Conservation (phyloP, 2,797 vertebrate species). For the Crocidura indochinensis region DNA sequence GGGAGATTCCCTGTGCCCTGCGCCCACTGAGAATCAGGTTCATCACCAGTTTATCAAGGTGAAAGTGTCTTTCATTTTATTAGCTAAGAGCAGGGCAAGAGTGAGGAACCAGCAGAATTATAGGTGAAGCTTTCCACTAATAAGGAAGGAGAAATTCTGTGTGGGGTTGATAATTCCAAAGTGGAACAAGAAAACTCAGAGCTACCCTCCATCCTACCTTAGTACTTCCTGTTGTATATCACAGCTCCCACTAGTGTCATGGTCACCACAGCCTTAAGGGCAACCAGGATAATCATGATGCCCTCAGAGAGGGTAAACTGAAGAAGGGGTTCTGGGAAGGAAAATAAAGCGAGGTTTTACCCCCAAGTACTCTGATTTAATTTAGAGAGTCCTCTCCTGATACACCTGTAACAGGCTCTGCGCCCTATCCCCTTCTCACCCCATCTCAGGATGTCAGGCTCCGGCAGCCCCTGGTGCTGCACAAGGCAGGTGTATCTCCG, state of each 20-base stretch:
- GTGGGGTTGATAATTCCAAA: too few species aligned
- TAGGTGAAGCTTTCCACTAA: too few species aligned
- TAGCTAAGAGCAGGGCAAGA: background rate
- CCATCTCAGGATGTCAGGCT: slow-evolving; percentile 6
- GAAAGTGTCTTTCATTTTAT: background rate
- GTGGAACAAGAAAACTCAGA: background rate
- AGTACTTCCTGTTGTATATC: too few species aligned
- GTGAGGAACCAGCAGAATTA: background rate
- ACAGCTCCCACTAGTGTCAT: background rate
- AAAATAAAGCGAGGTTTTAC: background rate
- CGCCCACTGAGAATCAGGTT: background rate
- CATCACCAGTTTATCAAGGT: background rate
- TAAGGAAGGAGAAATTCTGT: too few species aligned
- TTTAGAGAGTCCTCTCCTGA: background rate
- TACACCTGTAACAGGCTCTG: background rate
- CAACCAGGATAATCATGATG: background rate
- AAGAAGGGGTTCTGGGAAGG: background rate
- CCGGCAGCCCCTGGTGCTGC: background rate
- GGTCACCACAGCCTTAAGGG: background rate
- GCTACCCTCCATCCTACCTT: too few species aligned
- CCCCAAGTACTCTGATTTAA: accelerated
- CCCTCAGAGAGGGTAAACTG: accelerated
- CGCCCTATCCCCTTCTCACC: background rate
- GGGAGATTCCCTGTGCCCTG: background rate
- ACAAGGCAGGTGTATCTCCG: slow-evolving; percentile 4